phyloP scores from a whole-genome alignment of 2,888 invertebrate genomes.

The Lottia gigantea region DNA sequence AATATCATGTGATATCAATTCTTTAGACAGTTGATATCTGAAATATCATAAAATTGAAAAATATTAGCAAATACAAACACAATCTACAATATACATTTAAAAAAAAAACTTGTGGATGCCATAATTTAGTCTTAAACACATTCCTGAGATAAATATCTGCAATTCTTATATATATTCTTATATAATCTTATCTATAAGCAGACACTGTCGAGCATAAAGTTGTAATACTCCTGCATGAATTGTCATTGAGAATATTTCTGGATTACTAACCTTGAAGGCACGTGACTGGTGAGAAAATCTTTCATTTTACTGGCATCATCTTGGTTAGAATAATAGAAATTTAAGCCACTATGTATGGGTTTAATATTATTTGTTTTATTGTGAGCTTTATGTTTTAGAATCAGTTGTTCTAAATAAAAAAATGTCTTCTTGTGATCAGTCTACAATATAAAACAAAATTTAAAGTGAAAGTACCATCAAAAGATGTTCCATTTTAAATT shows the following conservation, averaged over 20 bases:
- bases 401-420: conserved; percentile 95
- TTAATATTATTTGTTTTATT: conserved; percentile 65
- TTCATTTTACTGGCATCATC: conserved; percentile 93
- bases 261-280: conserved; percentile 78
- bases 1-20: conserved; percentile 95
- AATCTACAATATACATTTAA: too few species aligned
- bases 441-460: conserved; percentile 69
- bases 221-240: too few species aligned
- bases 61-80: too few species aligned
- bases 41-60: conserved; percentile 11
- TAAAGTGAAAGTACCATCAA: not conserved
- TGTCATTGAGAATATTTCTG: not conserved
- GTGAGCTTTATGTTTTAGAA: conserved; percentile 94
- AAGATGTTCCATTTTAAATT: too few species aligned
- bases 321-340: conserved; percentile 92
- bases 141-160: too few species aligned
- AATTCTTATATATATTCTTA: too few species aligned
- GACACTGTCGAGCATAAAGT: too few species aligned
- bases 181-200: too few species aligned
- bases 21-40: conserved; percentile 88
- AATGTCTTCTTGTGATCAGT: conserved; percentile 96
- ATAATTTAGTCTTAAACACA: too few species aligned
- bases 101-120: too few species aligned
- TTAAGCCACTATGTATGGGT: conserved; percentile 84
- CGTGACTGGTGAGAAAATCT: conserved; percentile 87